phyloP scores from a whole-genome alignment of 2,888 invertebrate species.

The Agrochola circellaris region DNA sequence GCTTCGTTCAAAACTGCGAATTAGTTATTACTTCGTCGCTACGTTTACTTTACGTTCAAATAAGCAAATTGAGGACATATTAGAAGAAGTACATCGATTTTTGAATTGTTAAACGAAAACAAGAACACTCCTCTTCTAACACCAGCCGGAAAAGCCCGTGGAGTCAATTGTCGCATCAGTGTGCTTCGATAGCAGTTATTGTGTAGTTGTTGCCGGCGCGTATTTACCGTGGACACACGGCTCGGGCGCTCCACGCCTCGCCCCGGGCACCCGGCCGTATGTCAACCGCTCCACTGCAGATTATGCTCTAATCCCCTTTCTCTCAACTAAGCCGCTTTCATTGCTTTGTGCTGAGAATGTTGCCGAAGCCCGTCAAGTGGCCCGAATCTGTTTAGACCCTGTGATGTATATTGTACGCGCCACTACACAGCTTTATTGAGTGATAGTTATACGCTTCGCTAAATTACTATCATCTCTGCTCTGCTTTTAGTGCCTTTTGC shows the following conservation, averaged over 20 bases:
- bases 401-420: slow-evolving; percentile 63
- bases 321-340: slow-evolving; percentile 88
- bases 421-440: slow-evolving; percentile 61
- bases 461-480: slow-evolving; percentile 49
- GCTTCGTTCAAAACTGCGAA: too few species aligned
- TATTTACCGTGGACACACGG: slow-evolving; percentile 76
- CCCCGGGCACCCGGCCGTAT: slow-evolving; percentile 78
- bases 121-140: neutral
- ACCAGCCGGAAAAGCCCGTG: slow-evolving; percentile 28
- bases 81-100: neutral
- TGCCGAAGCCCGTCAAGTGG: slow-evolving; percentile 86
- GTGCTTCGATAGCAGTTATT: slow-evolving; percentile 59
- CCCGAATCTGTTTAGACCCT: slow-evolving; percentile 82
- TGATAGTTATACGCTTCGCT: slow-evolving; percentile 58
- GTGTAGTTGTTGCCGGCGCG: slow-evolving; percentile 46
- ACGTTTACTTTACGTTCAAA: too few species aligned
- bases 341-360: slow-evolving; percentile 86
- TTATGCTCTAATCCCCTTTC: slow-evolving; percentile 88
- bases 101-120: neutral
- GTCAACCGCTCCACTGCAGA: slow-evolving; percentile 87
- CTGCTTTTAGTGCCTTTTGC: slow-evolving; percentile 35
- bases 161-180: slow-evolving; percentile 59
- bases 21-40: too few species aligned
- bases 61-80: too few species aligned
- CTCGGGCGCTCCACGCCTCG: slow-evolving; percentile 35